A percentile compares a stretch with the other conserved stretches of the same genome.
phyloP scores from a whole-genome alignment of 2,113 vertebrate genomes.

The Accipiter cooperii region DNA sequence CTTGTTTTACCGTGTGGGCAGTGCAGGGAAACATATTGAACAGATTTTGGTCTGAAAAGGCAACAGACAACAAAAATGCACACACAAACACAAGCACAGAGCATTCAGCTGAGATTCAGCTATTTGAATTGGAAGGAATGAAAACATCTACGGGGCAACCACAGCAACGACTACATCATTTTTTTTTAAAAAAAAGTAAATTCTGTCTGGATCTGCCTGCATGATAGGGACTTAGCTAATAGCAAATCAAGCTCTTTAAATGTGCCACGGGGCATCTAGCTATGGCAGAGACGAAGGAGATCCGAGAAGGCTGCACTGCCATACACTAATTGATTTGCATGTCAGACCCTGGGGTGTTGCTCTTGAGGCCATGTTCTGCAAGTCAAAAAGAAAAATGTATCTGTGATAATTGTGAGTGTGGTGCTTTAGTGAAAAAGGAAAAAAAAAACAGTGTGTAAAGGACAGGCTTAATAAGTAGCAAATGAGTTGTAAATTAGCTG shows the following conservation, averaged over 20 bases:
- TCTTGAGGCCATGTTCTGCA: not conserved
- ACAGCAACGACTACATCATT: not conserved
- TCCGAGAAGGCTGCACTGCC: not conserved
- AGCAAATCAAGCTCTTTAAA: not conserved
- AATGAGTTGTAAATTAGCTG: slow-evolving; percentile 49
- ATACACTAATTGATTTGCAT: not conserved
- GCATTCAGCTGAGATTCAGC: not conserved
- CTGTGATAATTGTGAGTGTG: not conserved
- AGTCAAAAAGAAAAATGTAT: not conserved
- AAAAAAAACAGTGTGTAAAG: not conserved
- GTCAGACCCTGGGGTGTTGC: not conserved
- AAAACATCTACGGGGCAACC: not conserved
- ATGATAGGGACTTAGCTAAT: not conserved
- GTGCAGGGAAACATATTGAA: slow-evolving; percentile 17
- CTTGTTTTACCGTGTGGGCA: not conserved
- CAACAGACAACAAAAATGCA: not conserved
- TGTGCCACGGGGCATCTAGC: not conserved
- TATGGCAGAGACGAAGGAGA: not conserved
- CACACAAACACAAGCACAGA: not conserved
- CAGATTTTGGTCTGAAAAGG: slow-evolving; percentile 10
- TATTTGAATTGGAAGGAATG: not conserved
- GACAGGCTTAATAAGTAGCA: slow-evolving; percentile 17
- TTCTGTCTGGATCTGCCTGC: not conserved
- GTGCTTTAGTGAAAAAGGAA: not conserved
- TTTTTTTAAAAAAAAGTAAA: not conserved